A percentile compares a stretch with the other conserved stretches of the same genome.
These are phyloP conservation scores for Drosophila basisetae DNA, from an alignment of 2,888 invertebrate species.

Conservation along the genomic window DNA sequence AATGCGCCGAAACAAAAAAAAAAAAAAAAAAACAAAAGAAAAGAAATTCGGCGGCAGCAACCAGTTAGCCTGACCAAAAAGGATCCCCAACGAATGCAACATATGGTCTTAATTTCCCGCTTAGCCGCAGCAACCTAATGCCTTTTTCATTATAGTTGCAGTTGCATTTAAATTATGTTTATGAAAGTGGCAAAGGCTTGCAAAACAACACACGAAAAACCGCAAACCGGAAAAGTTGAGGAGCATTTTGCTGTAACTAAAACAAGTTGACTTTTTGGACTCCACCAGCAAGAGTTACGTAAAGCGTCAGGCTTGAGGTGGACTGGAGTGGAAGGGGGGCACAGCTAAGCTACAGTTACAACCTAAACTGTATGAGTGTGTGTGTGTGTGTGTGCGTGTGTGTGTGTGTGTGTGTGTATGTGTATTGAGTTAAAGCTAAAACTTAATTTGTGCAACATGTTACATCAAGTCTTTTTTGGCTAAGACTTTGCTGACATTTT, in stretches of 20 bases:
- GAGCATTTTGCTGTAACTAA: slow-evolving; percentile 26
- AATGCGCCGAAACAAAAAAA: slow-evolving; percentile 16
- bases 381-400: neutral
- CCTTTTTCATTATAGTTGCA: slow-evolving; percentile 4
- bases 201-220: slow-evolving; percentile 14
- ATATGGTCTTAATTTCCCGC: slow-evolving; percentile 62
- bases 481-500: slow-evolving; percentile 4
- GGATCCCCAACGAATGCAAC: slow-evolving; percentile 45
- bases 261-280: slow-evolving; percentile 52
- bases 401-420: neutral
- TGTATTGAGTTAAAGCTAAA: slow-evolving; percentile 50
- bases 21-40: slow-evolving; percentile 19
- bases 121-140: slow-evolving; percentile 51
- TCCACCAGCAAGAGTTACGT: slow-evolving; percentile 9
- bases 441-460: slow-evolving; percentile 56
- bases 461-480: slow-evolving; percentile 15
- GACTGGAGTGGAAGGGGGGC: neutral
- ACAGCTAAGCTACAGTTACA: neutral
- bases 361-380: neutral
- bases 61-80: neutral
- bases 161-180: slow-evolving; percentile 51
- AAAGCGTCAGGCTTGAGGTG: neutral
- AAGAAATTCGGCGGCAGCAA: slow-evolving; percentile 8
- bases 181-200: slow-evolving; percentile 55
- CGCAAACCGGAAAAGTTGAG: slow-evolving; percentile 49